Evolutionary conservation across 2,888 invertebrate species (phyloP).

Genomic region (Labia minor): DNA sequence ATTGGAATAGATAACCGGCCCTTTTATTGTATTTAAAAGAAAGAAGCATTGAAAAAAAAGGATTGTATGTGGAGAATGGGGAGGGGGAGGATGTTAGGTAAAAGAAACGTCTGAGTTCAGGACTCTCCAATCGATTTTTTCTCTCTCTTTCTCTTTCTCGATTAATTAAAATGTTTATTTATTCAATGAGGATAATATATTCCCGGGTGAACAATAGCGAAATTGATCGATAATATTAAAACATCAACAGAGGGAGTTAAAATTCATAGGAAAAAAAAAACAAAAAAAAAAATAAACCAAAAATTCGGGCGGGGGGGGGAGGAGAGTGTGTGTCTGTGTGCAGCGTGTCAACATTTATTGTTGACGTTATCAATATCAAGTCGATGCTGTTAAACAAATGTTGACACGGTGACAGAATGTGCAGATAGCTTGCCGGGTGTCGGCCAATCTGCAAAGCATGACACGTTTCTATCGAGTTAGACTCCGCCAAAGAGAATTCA

Average conservation of each 20-base stretch:
- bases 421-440: slow-evolving; percentile 19
- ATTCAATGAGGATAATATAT: neutral
- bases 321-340: neutral
- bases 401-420: slow-evolving; percentile 21
- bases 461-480: slow-evolving; percentile 22
- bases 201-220: neutral
- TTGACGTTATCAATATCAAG: neutral
- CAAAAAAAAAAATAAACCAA: no score
- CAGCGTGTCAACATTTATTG: neutral
- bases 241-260: neutral
- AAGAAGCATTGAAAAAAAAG: no score
- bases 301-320: neutral
- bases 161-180: neutral
- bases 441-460: slow-evolving; percentile 19
- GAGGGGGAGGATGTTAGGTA: no score
- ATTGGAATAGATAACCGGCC: neutral
- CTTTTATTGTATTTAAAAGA: neutral
- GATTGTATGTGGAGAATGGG: no score
- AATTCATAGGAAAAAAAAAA: no score
- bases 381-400: slow-evolving; percentile 25
- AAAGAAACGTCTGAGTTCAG: no score
- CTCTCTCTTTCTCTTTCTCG: no score
- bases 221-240: neutral
- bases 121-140: no score
- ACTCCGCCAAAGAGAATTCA: slow-evolving; percentile 19